phyloP scores from a whole-genome alignment of 1,140 invertebrate species.

The Calephelis nemesis region DNA sequence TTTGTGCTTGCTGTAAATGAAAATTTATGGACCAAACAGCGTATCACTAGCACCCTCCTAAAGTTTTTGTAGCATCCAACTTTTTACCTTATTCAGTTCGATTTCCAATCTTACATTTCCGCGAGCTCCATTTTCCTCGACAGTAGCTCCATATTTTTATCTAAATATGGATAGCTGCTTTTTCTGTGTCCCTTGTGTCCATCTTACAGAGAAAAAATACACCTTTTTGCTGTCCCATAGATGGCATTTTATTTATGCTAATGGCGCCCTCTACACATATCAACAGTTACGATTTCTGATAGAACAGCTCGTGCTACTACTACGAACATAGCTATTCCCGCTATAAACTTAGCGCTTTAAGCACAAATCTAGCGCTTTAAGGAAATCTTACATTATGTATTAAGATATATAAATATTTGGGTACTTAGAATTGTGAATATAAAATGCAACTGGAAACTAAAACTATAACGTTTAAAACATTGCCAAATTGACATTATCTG shows the following conservation, averaged over 20 bases:
- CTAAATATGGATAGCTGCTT: conserved; percentile 1
- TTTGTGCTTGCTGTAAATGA: too few relatives aligned
- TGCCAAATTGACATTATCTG: too few relatives aligned
- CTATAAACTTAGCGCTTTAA: too few relatives aligned
- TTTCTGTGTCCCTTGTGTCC: background rate
- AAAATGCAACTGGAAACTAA: too few relatives aligned
- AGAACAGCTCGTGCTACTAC: background rate
- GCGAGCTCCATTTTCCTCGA: conserved; percentile 4
- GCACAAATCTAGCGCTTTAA: too few relatives aligned
- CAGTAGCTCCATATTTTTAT: conserved; percentile 2
- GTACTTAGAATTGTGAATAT: too few relatives aligned
- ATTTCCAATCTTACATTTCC: conserved; percentile 1
- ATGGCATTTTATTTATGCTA: conserved; percentile 12
- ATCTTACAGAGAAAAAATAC: conserved; percentile 8
- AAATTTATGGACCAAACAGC: too few relatives aligned
- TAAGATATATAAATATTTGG: too few relatives aligned
- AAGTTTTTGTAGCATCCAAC: background rate
- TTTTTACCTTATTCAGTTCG: conserved; percentile 6
- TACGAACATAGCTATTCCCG: too few relatives aligned
- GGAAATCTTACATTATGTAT: too few relatives aligned
- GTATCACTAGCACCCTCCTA: too few relatives aligned
- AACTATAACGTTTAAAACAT: too few relatives aligned
- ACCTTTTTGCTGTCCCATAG: background rate
- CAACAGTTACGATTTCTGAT: conserved; percentile 11
- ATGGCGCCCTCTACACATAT: conserved; percentile 7